Base-by-base conservation (phyloP, 2,888 invertebrate genomes). In the Drosophila emarginata region DNA sequence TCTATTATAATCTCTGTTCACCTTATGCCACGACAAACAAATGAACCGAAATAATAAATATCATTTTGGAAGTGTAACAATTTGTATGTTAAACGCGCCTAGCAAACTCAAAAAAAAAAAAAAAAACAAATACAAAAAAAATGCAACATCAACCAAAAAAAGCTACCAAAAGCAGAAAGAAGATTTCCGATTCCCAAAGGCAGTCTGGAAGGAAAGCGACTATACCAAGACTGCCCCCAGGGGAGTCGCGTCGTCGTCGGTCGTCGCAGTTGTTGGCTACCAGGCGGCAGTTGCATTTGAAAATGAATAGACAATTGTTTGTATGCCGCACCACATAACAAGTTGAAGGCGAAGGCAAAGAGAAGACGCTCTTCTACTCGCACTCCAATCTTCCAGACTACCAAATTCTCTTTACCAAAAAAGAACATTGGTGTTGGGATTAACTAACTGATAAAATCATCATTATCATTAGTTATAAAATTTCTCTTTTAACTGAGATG, bases 11-110 rank as follows among this genome's bases (percentile, higher is more conserved):
- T 80, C 84, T 78, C 18, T 45, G 21, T 45, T 45, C 45, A 45
- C 61, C 66, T 58, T 36, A 54, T 52, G 32, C 56, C 57, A 45
- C 40, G 36, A 62, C 57, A 64, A 64, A 62, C 61, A 67, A 69
- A 68, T 76, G 67, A 67, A 72, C 65, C 74, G 80, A 45, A 45
- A 87, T 78, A 89, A 89, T 89, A 89, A 89, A 90, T 89, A 89
- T 78, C 65, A 64, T 74, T 79, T 87, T 87, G 87, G 88, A 90
- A 90, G 87, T 89, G 88, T 89, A 90, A 89, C 90, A 90, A 90
- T 90, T 90, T 90, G 90, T 90, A 90, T 84, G 84, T 84, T 87
- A 84, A 85, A 78, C 75, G 84, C 81, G 88, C 79, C 80, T 79
- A 76, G 76, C 66, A 60, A 65, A 73, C 28, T 52, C 26, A 32